Evolutionary conservation across 2,888 invertebrate species (phyloP), one percentile per base, ranked within the genome.

Genomic region (Lumbricus terrestris): DNA sequence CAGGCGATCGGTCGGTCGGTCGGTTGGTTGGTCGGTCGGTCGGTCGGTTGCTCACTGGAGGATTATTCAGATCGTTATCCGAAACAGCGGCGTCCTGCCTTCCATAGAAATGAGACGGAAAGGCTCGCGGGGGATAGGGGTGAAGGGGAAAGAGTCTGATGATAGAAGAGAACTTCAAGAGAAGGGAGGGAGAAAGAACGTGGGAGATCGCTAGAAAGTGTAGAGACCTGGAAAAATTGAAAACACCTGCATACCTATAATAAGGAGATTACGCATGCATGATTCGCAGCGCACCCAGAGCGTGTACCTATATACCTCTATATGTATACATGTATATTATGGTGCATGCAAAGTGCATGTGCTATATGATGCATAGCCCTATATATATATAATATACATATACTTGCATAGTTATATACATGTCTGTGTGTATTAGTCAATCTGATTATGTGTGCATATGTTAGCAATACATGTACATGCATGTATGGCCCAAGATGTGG

Each of bases 181-280:
- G n/a, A 5, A n/a, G 29, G n/a, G n/a, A 16, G 42, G 42, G 11
- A 4, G 47, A n/a, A n/a, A n/a, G 11, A 11, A n/a, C 29, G 69
- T n/a, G 8, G n/a, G 69, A n/a, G 47, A 69, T n/a, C 69, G 69
- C n/a, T 69, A n/a, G 69, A 69, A 69, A n/a, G 69, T n/a, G 8
- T 29, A n/a, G n/a, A n/a, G 69, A n/a, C 69, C 29, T 69, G n/a
- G 29, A 69, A 13, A 54, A n/a, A 69, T n/a, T 69, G 69, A 69
- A 69, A n/a, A 69, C 69, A 69, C 4, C 29, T 69, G 69, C n/a
- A n/a, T n/a, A n/a, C 8, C 69, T 69, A 1, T 69, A 5, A 69
- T 69, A 69, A 69, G n/a, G 69, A 69, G 69, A n/a, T 69, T n/a
- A n/a, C 69, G n/a, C 69, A 69, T 69, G 69, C 69, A n/a, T 69